A percentile compares a stretch with the other conserved stretches of the same genome.
Evolutionary conservation across 2,797 vertebrate genomes (phyloP).

Genomic region (Coregonus suidteri): DNA sequence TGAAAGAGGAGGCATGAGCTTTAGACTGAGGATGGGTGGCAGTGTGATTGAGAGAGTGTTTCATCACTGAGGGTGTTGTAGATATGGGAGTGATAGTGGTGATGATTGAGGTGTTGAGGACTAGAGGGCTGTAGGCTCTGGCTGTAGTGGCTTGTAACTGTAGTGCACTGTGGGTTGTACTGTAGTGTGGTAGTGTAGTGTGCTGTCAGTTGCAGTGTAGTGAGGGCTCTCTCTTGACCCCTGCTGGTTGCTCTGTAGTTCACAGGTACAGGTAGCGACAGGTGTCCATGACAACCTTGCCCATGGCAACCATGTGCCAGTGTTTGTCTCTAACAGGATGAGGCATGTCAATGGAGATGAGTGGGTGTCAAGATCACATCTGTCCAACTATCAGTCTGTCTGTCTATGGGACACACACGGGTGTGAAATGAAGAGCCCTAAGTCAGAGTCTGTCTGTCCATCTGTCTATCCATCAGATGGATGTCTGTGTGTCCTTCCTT

Average conservation of each 20-base stretch:
- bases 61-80: background rate
- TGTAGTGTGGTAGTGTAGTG: background rate
- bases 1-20: background rate
- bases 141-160: background rate
- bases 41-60: background rate
- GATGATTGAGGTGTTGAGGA: background rate
- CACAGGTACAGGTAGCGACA: background rate
- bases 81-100: background rate
- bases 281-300: background rate
- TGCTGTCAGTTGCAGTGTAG: background rate
- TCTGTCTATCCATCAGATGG: too few relatives aligned
- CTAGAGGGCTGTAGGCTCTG: background rate
- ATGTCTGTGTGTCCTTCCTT: conserved; percentile 6
- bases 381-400: background rate
- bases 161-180: background rate
- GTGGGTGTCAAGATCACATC: background rate
- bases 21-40: too few relatives aligned
- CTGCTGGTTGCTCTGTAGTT: background rate
- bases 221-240: background rate
- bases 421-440: background rate
- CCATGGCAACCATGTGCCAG: background rate
- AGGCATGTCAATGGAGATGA: background rate
- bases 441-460: background rate
- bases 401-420: background rate
- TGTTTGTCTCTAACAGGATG: background rate